These are phyloP conservation scores for Himalopsyche tibetana DNA, from an alignment of 2,888 invertebrate species.

Conservation along the genomic window DNA sequence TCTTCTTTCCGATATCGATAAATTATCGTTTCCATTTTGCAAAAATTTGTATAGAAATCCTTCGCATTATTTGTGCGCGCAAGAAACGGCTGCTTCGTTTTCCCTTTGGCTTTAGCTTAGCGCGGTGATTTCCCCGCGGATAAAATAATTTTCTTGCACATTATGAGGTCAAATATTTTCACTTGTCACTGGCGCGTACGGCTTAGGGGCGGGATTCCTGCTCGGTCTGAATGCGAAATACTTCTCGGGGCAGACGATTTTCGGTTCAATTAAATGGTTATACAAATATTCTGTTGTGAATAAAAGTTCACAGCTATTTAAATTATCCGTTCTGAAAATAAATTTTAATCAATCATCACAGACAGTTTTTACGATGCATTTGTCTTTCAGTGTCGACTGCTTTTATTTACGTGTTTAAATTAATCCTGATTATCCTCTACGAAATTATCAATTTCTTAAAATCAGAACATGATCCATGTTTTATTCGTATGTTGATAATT, in stretches of 20 bases:
- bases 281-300: too few relatives aligned
- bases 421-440: too few relatives aligned
- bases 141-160: slow-evolving; percentile 56
- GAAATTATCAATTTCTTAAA: too few relatives aligned
- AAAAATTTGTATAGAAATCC: slow-evolving; percentile 43
- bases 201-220: neutral
- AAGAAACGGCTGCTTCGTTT: slow-evolving; percentile 16
- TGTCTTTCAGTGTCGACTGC: too few relatives aligned
- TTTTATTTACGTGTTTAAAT: too few relatives aligned
- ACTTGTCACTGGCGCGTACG: slow-evolving; percentile 44
- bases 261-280: too few relatives aligned
- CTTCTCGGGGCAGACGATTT: neutral
- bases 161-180: slow-evolving; percentile 59
- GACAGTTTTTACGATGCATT: too few relatives aligned
- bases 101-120: slow-evolving; percentile 10
- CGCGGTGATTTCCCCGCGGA: slow-evolving; percentile 57
- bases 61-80: slow-evolving; percentile 28
- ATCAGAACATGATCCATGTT: too few relatives aligned
- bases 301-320: too few relatives aligned
- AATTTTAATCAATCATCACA: too few relatives aligned
- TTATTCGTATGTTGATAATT: too few relatives aligned
- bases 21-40: slow-evolving; percentile 45
- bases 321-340: too few relatives aligned
- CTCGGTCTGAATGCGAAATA: neutral
- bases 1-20: slow-evolving; percentile 17